These are phyloP conservation scores for Nemurella pictetii DNA, from an alignment of 2,888 invertebrate species.

Conservation along the genomic window DNA sequence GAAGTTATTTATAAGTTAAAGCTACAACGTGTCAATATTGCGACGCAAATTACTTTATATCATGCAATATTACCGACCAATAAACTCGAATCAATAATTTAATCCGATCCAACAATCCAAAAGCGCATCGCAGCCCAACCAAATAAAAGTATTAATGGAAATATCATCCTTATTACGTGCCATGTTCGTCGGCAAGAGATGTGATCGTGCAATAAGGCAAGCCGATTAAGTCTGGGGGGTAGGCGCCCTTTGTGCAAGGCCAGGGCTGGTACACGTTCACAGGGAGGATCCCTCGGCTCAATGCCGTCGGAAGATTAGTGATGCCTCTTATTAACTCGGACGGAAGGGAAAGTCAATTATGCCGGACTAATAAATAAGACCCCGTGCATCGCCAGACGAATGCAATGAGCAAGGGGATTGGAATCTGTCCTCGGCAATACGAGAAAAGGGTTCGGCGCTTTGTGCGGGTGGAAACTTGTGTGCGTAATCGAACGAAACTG, in stretches of 20 bases:
- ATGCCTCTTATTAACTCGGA: conserved; percentile 11
- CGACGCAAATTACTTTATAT: too few species aligned
- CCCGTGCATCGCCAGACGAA: neutral
- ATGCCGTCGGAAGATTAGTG: conserved; percentile 12
- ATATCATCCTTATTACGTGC: neutral
- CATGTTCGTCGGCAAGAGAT: neutral
- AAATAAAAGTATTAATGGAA: neutral
- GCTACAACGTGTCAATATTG: too few species aligned
- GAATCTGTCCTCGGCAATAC: neutral
- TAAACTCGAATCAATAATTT: neutral
- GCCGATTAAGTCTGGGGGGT: neutral
- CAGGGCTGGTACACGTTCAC: neutral
- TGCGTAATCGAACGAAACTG: too few species aligned
- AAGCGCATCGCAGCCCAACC: neutral
- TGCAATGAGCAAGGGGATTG: neutral
- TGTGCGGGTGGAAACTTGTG: neutral
- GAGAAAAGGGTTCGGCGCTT: neutral
- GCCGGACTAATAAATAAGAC: conserved; percentile 19
- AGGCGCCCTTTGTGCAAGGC: neutral
- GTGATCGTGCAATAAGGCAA: neutral
- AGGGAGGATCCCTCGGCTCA: neutral
- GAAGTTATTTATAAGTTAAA: too few species aligned
- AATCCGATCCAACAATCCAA: neutral
- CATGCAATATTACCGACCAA: too few species aligned
- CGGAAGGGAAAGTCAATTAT: conserved; percentile 35